Evolutionary conservation across 2,888 invertebrate genomes (phyloP), one percentile per base, ranked within the genome.

Genomic region (Keiferia lycopersicella): DNA sequence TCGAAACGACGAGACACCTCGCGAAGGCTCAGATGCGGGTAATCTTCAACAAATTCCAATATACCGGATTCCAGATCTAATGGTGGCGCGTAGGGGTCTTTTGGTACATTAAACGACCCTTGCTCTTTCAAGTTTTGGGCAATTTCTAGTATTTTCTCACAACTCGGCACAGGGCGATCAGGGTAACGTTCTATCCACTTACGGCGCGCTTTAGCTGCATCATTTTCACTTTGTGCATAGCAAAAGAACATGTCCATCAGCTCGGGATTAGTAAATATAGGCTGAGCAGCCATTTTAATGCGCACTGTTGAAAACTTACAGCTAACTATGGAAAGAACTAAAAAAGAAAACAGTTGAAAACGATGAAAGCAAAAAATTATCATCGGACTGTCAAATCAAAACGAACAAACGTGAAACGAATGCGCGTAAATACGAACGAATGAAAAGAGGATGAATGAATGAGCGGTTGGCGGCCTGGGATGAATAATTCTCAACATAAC

Each of bases 271-370:
- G 63, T 60, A 51, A 64, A 61, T 56, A 62, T 64, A 41, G 12
- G n/a, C 48, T 61, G 14, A 22, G 18, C 41, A 7, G 34, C 48
- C 26, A 18, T 68, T 70, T 68, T 69, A 2, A n/a, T 41, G 26
- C 41, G 8, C 41, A 2, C 41, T 41, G 41, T 14, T 6, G 26
- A 26, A 26, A 26, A 6, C 26, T 26, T 4, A 26, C 3, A 26
- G 3, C 3, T 2, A 26, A 26, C 2, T 6, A 6, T 6, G 26
- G 6, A 4, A 26, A 26, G 26, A 26, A 26, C 26, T 26, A 4
- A 4, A 6, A 26, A 26, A 26, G 26, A 26, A 26, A 26, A 26
- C 26, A 26, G 26, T 26, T 26, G 26, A 26, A 4, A 26, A 26
- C 26, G 2, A 4, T 6, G 26, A 26, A 26, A 26, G 6, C 26